A percentile compares a stretch with the other conserved stretches of the same genome.
Evolutionary conservation across 92 coral and sea anemone species (phyloP).

Genomic region (Epizoanthus fatuus): DNA sequence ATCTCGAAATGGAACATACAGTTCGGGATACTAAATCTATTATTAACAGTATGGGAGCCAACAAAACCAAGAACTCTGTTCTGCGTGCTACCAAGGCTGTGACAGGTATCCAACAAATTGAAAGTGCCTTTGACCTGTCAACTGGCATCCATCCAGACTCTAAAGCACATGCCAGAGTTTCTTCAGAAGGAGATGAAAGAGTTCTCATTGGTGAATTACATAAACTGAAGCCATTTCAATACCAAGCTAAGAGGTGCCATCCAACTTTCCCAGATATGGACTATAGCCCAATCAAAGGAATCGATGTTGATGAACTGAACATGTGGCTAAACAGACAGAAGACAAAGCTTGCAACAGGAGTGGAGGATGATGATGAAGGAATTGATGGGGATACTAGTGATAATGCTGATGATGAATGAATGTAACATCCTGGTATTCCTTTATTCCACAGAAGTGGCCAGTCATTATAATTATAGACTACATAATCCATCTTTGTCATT

Average conservation of each 20-base stretch:
- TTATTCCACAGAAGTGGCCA: too few relatives aligned
- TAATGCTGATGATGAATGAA: conserved; percentile 34
- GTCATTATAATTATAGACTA: too few relatives aligned
- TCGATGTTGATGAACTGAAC: not conserved
- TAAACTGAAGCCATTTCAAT: not conserved
- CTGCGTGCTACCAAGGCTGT: not conserved
- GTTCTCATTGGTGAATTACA: not conserved
- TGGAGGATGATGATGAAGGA: conserved; percentile 20
- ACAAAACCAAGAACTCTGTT: conserved; percentile 17
- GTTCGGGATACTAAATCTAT: conserved; percentile 25
- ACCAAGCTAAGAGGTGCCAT: not conserved
- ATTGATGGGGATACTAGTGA: conserved; percentile 5
- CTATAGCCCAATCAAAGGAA: not conserved
- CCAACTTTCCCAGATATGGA: not conserved
- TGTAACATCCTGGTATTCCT: not conserved
- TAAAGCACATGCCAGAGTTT: not conserved
- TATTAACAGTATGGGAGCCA: conserved; percentile 32
- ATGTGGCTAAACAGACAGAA: conserved; percentile 32
- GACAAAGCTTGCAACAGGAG: conserved; percentile 19
- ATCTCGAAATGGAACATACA: conserved; percentile 40
- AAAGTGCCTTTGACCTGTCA: not conserved
- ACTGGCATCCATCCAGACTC: not conserved
- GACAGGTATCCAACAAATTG: not conserved
- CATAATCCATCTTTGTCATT: too few relatives aligned
- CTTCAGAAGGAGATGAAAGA: not conserved